These are phyloP conservation scores for Anneissia japonica DNA, from an alignment of 35 echinoderm and acorn worm genomes.

Conservation along the genomic window DNA sequence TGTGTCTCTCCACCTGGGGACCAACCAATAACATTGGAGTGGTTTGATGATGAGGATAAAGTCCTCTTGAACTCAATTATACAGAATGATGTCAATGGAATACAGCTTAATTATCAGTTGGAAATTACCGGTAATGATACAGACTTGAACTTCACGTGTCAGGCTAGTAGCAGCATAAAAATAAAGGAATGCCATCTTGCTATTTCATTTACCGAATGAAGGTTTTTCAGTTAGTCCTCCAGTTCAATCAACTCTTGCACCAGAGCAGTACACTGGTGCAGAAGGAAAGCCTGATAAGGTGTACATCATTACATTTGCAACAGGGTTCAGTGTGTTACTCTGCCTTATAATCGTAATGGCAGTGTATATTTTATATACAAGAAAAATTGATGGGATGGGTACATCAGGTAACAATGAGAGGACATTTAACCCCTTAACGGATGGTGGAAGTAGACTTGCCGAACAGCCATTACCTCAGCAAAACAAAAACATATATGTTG, in stretches of 20 bases:
- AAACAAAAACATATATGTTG: neutral
- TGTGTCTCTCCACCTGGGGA: neutral
- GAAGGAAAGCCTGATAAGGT: neutral
- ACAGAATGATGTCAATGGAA: neutral
- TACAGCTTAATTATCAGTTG: neutral
- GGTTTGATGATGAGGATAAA: neutral
- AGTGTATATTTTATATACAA: no score
- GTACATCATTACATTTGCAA: neutral
- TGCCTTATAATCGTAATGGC: neutral
- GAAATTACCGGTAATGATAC: neutral
- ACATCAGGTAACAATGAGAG: no score
- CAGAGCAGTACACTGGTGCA: neutral
- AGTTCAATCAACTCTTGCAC: no score
- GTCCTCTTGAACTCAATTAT: neutral
- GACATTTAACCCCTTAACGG: no score
- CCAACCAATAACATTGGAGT: neutral
- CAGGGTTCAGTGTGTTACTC: neutral
- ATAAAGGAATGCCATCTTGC: no score
- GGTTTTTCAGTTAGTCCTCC: no score
- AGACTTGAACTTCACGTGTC: neutral
- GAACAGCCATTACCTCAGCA: neutral
- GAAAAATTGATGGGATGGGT: no score
- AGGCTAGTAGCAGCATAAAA: no score
- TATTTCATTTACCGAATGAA: no score
- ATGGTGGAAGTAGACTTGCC: no score